Evolutionary conservation across 1,140 invertebrate species (phyloP), one percentile per base, ranked within the genome.

Genomic region (honey bee (Apis mellifera)): DNA sequence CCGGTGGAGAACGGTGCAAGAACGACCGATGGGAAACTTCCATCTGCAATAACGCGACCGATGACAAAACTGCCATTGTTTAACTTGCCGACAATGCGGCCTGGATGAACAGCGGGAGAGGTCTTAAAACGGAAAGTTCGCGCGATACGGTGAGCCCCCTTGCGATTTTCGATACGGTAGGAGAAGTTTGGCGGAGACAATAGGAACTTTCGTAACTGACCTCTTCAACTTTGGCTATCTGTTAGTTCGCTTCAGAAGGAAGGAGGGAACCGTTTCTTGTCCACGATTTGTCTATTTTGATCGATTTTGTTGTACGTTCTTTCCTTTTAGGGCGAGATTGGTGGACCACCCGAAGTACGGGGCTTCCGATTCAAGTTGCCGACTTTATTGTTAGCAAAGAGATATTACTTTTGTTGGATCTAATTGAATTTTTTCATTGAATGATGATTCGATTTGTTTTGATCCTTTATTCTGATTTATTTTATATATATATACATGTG

Each of bases 41-140:
- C 85, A 87, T 75, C 75, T 77, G 83, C 83, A 62, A 79, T 75
- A 80, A 78, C 76, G 79, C 83, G 57, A 73, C 72, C 64, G 78
- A 76, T 69, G 83, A 85, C 79, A 73, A 85, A 88, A 88, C 66
- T 73, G 42, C 66, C 62, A 83, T 88, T 88, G 86, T 88, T 88
- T 85, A 81, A 88, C 60, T 88, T 87, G 23, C 23, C 42, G 66
- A 87, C 83, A 79, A 83, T 83, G 79, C 78, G 54, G 13, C 42
- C 15, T 32, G n/a, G 73, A 54, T 55, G 71, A 60, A 57, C 55
- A 48, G n/a, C 66, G 23, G 11, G 52, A 5, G 23, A 57, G 19
- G n/a, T 73, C 78, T 73, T 42, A 54, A 64, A 60, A 62, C 66
- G 48, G 60, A 73, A 80, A 80, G 69, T 80, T 80, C 48, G 65